phyloP scores from a whole-genome alignment of 1,140 invertebrate genomes.

The Fopius arisanus region DNA sequence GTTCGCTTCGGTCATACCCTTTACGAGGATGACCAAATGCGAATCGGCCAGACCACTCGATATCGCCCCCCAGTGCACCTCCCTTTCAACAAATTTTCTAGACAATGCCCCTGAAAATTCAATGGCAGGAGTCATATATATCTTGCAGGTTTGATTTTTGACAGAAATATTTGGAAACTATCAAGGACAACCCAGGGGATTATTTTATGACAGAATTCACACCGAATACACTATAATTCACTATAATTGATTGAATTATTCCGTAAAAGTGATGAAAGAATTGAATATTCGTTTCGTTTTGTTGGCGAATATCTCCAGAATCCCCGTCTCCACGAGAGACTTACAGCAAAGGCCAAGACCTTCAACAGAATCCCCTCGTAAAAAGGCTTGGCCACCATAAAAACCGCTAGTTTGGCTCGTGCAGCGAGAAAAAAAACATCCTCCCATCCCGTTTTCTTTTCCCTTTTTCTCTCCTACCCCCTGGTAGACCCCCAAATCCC shows the following conservation, averaged over 20 bases:
- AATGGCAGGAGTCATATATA: neutral
- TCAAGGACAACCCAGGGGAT: neutral
- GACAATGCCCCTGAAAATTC: neutral
- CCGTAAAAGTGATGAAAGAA: too few relatives aligned
- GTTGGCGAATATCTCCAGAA: neutral
- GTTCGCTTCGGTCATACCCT: neutral
- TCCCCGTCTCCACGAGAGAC: neutral
- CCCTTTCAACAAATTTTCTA: neutral
- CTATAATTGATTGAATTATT: neutral
- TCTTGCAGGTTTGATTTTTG: neutral
- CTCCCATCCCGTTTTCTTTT: neutral
- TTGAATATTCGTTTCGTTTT: too few relatives aligned
- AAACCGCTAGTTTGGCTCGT: conserved; percentile 47
- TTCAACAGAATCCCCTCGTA: conserved; percentile 24
- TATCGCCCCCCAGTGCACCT: neutral
- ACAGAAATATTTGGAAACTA: neutral
- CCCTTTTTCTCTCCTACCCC: neutral
- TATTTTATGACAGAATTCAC: neutral
- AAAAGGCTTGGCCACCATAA: conserved; percentile 56
- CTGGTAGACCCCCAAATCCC: neutral
- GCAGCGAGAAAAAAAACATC: conserved; percentile 29
- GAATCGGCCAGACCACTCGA: neutral
- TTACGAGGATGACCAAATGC: neutral
- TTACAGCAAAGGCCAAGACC: neutral
- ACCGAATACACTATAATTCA: too few relatives aligned